Base-by-base conservation (phyloP, 2,797 vertebrate genomes). In the Microctenopoma lineatum region DNA sequence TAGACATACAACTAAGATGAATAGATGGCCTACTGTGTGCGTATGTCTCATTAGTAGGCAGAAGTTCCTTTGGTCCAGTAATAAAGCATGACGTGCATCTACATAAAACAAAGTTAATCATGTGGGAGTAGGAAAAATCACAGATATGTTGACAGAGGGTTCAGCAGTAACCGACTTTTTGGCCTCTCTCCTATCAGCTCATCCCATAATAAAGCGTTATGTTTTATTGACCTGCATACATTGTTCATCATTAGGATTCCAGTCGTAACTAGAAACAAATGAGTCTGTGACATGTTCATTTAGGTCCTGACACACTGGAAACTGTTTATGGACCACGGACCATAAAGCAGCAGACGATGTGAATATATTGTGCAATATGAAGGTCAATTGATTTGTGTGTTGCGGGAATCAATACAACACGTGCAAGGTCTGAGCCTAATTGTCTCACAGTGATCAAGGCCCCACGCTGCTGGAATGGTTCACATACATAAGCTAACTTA, bases 1-100 rank as follows among this genome's bases (percentile, higher is more conserved):
- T 52, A 46, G 41, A 63, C 55, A 66, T 26, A 27, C 56, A 41
- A 48, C 36, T 18, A 69, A 87, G 83, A 85, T 70, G 27, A 87
- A 88, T 77, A 61, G 58, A 62, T 66, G 46, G 55, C 52, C 34
- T 32, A 7, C 26, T 44, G 66, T 56, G 57, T 21, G 21, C 21
- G 21, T 21, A 21, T 56, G 60, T 27, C 75, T 79, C 70, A 79
- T 71, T 77, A 81, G 48, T 64, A 68, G 70, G 65, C 54, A 66
- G 29, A 62, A 42, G 51, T 42, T 76, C 38, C 18, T 62, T 2
- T 1, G 29, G 36, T 75, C 27, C 55, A 41, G 48, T 41, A 34
- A 45, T 56, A 59, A 47, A 60, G 52, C 14, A 2, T 13, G 7
- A 26, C 6, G 8, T 55, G 66, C 54, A 11, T 10, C 45, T 42